These are phyloP conservation scores for Iselma pallidipennis DNA, from an alignment of 2,888 invertebrate species.

Conservation along the genomic window DNA sequence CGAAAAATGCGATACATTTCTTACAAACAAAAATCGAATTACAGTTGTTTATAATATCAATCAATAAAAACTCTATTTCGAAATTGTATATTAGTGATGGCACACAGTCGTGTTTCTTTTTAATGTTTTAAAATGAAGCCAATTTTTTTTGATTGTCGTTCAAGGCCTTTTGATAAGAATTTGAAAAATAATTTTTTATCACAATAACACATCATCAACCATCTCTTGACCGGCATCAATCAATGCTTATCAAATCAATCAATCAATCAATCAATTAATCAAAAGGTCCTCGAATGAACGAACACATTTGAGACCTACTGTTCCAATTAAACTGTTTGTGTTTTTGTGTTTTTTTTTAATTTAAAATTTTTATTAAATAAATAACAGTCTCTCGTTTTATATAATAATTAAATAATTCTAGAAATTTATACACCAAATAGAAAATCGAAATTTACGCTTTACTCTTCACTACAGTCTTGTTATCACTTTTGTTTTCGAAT, in stretches of 20 bases:
- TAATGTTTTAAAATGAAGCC: neutral
- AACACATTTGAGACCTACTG: neutral
- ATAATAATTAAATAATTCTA: neutral
- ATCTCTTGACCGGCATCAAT: neutral
- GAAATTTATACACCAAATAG: neutral
- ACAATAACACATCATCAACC: neutral
- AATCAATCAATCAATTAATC: neutral
- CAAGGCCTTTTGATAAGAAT: conserved; percentile 12
- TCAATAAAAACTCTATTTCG: neutral
- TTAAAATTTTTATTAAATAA: conserved; percentile 3
- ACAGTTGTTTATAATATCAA: neutral
- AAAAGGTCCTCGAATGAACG: conserved; percentile 2
- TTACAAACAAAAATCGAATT: too few relatives aligned
- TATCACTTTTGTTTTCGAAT: conserved; percentile 64
- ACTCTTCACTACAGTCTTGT: conserved; percentile 9
- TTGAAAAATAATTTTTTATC: conserved; percentile 1
- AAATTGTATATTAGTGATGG: neutral
- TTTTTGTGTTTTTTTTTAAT: neutral
- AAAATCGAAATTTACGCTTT: neutral
- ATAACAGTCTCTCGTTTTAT: conserved; percentile 3
- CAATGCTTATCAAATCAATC: too few relatives aligned
- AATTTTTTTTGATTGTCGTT: conserved; percentile 6
- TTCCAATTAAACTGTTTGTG: too few relatives aligned
- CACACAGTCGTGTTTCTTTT: neutral
- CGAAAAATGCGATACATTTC: too few relatives aligned